Base-by-base conservation (phyloP, 1,140 invertebrate genomes). In the Mycetomoellerius zeteki region DNA sequence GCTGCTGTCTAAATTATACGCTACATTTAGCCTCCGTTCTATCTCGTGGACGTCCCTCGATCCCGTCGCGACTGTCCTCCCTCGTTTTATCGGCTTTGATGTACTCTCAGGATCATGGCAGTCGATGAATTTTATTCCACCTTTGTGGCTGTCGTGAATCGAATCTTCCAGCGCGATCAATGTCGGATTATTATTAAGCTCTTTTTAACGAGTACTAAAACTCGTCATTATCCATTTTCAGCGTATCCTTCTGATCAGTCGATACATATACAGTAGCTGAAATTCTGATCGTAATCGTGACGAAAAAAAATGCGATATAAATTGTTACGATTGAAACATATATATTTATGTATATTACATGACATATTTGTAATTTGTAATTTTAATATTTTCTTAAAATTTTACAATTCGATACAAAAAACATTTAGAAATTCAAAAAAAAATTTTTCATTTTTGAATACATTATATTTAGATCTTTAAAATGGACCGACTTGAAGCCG, bases 1-100 rank as follows among this genome's bases (percentile, higher is more conserved):
- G 93, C 92, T 92, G 88, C 90, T 90, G 92, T 92, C 92, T 94
- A 93, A 95, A 95, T 95, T 94, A 95, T 94, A 93, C 93, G 94
- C 91, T 94, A 94, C 93, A 95, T 95, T 95, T 95, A 93, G 89
- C 47, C 24, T 30, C 67, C 80, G 86, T 50, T 77, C 89, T 75
- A 90, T 47, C 92, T 89, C 91, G 89, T 87, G 76, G 75, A 81
- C 65, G 85, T 85, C 89, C n/a, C 78, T 90, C 88, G 27, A 12
- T n/a, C 87, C 76, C 75, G 24, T 75, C 78, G 72, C 87, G 89
- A 88, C 21, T 81, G 60, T n/a, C n/a, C 78, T 62, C 84, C 85
- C 80, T 50, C 64, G 77, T 80, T 77, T 62, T 77, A 71, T 86
- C 67, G 80, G 93, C 92, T 94, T 94, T 94, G 93, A 94, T 93